A percentile compares a stretch with the other conserved stretches of the same genome.
Conservation (phyloP, 92 coral and sea anemone genomes). For the Umimayanthus kanabou region DNA sequence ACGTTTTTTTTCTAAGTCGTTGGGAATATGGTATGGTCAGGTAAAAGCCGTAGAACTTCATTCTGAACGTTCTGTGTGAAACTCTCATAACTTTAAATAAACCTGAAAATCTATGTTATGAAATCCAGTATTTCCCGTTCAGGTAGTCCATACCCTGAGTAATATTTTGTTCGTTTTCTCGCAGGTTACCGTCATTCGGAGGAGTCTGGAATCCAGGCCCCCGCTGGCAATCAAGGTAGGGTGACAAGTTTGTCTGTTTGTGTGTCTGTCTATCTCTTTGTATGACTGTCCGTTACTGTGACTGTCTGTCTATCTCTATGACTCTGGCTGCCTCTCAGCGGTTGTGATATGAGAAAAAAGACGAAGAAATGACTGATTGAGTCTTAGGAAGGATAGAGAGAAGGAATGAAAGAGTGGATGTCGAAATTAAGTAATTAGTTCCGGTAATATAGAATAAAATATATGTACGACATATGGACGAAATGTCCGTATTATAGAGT, state of each 20-base stretch:
- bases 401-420: too few species aligned
- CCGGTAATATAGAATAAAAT: too few species aligned
- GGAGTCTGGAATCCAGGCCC: slow-evolving; percentile 99
- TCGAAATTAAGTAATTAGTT: too few species aligned
- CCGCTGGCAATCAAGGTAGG: slow-evolving; percentile 97
- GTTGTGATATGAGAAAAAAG: not conserved
- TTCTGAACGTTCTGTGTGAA: too few species aligned
- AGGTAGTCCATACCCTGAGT: not conserved
- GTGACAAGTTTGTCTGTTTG: not conserved
- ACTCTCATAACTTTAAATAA: too few species aligned
- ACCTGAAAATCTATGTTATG: too few species aligned
- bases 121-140: not conserved
- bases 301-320: not conserved
- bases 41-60: too few species aligned
- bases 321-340: not conserved
- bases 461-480: too few species aligned
- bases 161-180: not conserved
- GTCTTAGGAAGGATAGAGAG: not conserved
- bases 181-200: slow-evolving; percentile 97
- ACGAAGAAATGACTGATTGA: not conserved
- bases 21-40: too few species aligned
- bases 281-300: not conserved
- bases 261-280: not conserved
- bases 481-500: too few species aligned
- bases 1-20: too few species aligned